Conservation (phyloP, 2,888 invertebrate genomes). For the Steinernema hermaphroditum region DNA sequence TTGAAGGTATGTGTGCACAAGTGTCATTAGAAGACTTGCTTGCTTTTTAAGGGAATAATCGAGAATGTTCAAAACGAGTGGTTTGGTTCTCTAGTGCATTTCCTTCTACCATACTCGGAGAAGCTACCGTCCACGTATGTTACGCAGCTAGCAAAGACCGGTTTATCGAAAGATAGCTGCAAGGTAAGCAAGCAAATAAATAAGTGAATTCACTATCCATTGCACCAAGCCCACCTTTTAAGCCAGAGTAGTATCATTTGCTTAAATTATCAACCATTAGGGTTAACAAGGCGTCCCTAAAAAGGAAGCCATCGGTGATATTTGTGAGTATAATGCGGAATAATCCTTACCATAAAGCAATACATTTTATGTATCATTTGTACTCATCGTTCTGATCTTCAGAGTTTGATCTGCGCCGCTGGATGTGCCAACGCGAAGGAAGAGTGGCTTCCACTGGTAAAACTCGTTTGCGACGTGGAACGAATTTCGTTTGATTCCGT, state of each 20-base stretch:
- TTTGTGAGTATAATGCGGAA: too few species aligned
- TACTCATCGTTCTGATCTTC: not conserved
- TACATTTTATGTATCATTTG: too few species aligned
- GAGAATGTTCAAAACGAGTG: not conserved
- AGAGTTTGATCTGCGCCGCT: not conserved
- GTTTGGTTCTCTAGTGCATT: not conserved
- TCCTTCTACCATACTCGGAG: not conserved
- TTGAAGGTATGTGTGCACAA: not conserved
- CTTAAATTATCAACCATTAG: too few species aligned
- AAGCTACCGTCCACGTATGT: not conserved
- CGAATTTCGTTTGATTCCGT: not conserved
- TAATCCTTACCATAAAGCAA: too few species aligned
- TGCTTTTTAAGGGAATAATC: not conserved
- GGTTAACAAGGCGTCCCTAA: too few species aligned
- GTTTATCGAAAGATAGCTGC: not conserved
- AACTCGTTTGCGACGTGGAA: not conserved
- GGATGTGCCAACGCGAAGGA: not conserved
- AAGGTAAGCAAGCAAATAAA: not conserved
- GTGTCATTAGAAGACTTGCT: not conserved
- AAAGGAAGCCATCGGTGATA: too few species aligned
- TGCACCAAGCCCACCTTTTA: too few species aligned
- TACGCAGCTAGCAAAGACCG: not conserved
- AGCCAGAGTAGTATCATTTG: too few species aligned
- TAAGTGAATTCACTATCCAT: too few species aligned
- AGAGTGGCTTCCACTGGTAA: slow-evolving; percentile 1